phyloP scores from a whole-genome alignment of 2,888 invertebrate species.

The Anodontia alba region DNA sequence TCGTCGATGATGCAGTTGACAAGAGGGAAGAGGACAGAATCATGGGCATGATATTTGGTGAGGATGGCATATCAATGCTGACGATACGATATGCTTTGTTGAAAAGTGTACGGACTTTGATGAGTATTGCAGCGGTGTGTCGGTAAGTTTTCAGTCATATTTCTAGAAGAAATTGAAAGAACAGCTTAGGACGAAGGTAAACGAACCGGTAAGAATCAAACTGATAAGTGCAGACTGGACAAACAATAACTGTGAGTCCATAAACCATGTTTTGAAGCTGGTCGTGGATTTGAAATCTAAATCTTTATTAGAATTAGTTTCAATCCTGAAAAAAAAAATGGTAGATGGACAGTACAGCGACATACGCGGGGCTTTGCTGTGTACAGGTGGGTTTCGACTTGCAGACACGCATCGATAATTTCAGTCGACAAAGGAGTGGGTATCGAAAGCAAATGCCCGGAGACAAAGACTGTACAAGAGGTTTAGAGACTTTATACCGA shows the following conservation, averaged over 20 bases:
- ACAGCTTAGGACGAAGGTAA: slow-evolving; percentile 17
- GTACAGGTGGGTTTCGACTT: slow-evolving; percentile 17
- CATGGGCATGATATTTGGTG: slow-evolving; percentile 31
- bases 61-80: slow-evolving; percentile 30
- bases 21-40: slow-evolving; percentile 8
- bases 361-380: slow-evolving; percentile 17
- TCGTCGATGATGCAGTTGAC: slow-evolving; percentile 25
- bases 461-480: not conserved
- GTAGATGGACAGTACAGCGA: slow-evolving; percentile 27
- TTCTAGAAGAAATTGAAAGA: slow-evolving; percentile 31
- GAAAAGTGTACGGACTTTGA: slow-evolving; percentile 38
- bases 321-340: not conserved
- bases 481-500: slow-evolving; percentile 7
- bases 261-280: slow-evolving; percentile 53
- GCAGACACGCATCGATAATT: slow-evolving; percentile 8
- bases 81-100: slow-evolving; percentile 38
- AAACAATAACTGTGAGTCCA: slow-evolving; percentile 48
- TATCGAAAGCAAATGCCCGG: slow-evolving; percentile 26
- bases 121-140: not conserved
- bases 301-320: slow-evolving; percentile 22
- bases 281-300: slow-evolving; percentile 29
- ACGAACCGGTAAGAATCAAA: slow-evolving; percentile 1
- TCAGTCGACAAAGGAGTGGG: slow-evolving; percentile 26
- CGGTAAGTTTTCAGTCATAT: slow-evolving; percentile 23
- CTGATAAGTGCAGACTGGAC: slow-evolving; percentile 34